Conservation (phyloP, 2,797 vertebrate genomes). For the Potorous gilbertii region DNA sequence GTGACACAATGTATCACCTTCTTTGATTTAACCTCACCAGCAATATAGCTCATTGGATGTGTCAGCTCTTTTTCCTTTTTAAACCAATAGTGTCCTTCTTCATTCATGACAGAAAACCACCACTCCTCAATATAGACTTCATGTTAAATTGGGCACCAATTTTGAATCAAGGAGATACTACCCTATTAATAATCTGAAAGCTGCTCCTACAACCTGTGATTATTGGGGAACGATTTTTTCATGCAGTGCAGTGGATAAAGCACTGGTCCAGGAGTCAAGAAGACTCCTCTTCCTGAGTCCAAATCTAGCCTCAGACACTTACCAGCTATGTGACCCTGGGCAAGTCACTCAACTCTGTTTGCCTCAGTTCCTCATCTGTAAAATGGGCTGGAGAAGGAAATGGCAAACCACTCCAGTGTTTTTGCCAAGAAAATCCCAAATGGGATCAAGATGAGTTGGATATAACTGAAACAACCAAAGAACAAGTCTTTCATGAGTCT, state of each 20-base stretch:
- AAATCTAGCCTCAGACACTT: background rate
- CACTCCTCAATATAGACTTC: background rate
- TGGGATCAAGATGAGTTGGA: background rate
- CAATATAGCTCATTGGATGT: background rate
- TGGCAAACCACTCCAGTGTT: background rate
- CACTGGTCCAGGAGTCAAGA: background rate
- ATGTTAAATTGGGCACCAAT: background rate
- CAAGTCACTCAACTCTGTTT: background rate
- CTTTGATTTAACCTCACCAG: background rate
- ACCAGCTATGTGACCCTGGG: background rate
- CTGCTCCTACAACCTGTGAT: background rate
- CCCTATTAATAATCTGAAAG: background rate
- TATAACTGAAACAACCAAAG: background rate
- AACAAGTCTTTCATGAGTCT: background rate
- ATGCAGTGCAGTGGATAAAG: background rate
- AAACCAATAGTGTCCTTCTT: background rate
- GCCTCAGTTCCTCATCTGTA: background rate
- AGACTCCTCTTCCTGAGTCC: background rate
- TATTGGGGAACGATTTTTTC: background rate
- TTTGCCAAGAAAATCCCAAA: background rate
- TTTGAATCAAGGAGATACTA: background rate
- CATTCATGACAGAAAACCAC: background rate
- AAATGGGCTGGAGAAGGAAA: background rate
- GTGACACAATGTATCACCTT: background rate
- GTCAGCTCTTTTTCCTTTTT: background rate